A percentile compares a stretch with the other conserved stretches of the same genome.
Evolutionary conservation across 2,888 invertebrate species (phyloP).

Genomic region (Idaea biselata): DNA sequence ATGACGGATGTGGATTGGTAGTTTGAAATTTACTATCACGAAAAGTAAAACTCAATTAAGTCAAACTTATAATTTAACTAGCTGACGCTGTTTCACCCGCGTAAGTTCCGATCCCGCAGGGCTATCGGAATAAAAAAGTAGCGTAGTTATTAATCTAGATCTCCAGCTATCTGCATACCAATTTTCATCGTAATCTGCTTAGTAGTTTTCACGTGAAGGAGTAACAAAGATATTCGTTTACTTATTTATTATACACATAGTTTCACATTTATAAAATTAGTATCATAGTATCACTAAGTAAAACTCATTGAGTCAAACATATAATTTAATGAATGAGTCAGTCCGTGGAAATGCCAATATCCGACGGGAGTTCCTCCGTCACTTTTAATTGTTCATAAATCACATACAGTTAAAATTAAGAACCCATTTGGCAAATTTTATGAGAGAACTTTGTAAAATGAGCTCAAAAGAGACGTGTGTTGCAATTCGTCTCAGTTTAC

Average conservation of each 20-base stretch:
- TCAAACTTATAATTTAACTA: background rate
- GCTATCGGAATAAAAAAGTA: too few species aligned
- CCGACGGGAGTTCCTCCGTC: conserved; percentile 40
- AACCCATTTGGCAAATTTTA: conserved; percentile 51
- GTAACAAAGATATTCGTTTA: too few species aligned
- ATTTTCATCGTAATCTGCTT: too few species aligned
- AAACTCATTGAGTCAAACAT: conserved; percentile 21
- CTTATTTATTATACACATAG: too few species aligned
- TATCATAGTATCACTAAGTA: conserved; percentile 11
- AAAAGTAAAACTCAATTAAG: conserved; percentile 3
- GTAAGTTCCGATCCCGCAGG: conserved; percentile 7
- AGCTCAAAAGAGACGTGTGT: conserved; percentile 36
- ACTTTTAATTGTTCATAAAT: conserved; percentile 56
- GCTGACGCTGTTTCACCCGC: too few species aligned
- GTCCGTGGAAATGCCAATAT: conserved; percentile 38
- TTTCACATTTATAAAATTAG: too few species aligned
- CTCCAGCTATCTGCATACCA: conserved; percentile 11
- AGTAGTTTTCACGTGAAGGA: too few species aligned
- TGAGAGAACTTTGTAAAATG: conserved; percentile 46
- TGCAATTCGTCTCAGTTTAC: conserved; percentile 31
- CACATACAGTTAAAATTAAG: conserved; percentile 52
- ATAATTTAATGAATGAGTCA: conserved; percentile 31
- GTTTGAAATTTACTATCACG: conserved; percentile 2
- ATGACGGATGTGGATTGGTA: conserved; percentile 5
- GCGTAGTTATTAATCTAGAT: too few species aligned